These are phyloP conservation scores for Bombus cullumanus DNA, from an alignment of 1,140 invertebrate species.

Conservation along the genomic window DNA sequence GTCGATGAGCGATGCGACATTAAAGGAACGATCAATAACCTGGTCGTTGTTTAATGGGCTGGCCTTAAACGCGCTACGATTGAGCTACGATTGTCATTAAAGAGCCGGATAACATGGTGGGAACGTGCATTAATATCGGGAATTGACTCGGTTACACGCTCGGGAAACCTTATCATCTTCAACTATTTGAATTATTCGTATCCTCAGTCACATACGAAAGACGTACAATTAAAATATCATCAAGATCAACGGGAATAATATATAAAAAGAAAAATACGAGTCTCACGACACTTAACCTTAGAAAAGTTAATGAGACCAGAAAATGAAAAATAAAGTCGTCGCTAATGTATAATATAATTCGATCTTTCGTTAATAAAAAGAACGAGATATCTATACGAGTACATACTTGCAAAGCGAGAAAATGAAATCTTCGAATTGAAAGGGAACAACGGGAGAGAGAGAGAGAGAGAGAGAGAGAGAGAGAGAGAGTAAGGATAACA, in stretches of 20 bases:
- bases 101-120: not conserved
- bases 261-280: not conserved
- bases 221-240: not conserved
- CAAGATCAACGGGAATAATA: not conserved
- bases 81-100: conserved; percentile 22
- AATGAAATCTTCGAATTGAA: too few relatives aligned
- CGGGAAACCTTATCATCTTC: not conserved
- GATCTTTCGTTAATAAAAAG: too few relatives aligned
- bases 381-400: too few relatives aligned
- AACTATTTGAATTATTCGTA: not conserved
- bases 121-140: not conserved
- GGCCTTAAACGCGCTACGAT: not conserved
- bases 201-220: not conserved
- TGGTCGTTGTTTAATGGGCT: conserved; percentile 2
- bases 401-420: too few relatives aligned
- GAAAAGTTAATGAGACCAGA: not conserved
- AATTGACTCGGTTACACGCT: not conserved
- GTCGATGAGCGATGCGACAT: conserved; percentile 23
- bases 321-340: not conserved
- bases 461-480: too few relatives aligned
- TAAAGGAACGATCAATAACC: conserved; percentile 28
- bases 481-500: not conserved
- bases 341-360: too few relatives aligned
- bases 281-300: not conserved
- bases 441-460: too few relatives aligned